Evolutionary conservation across 2,888 invertebrate species (phyloP), one percentile per base, ranked within the genome.

Genomic region (Hedychridium roseum): DNA sequence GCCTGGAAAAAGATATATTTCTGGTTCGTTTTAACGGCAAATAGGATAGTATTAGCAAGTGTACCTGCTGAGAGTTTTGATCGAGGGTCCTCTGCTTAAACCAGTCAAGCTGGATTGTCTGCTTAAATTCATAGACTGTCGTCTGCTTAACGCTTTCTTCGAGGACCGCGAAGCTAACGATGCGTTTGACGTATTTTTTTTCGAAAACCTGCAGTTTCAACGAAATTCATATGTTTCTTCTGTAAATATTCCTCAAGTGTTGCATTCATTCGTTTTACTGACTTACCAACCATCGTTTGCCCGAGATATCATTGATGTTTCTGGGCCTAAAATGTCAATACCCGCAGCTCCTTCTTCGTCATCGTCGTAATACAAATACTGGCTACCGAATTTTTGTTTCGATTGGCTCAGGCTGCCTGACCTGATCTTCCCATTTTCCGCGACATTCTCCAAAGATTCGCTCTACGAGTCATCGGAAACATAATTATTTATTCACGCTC

Each of bases 321-420:
- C 86, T 0, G 88, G 86, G 52, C 86, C 86, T 1, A 83, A 85
- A 16, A 88, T 85, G 76, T 87, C 85, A 64, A 87, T 87, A 18
- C 86, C 86, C 0, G 85, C 79, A 35, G 83, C 84, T 7, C 69
- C 68, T 3, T 83, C 77, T 7, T 84, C 83, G 37, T 87, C 85
- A 62, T 88, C 86, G 68, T 86, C 85, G 63, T 86, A 86, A 54
- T 83, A 84, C 34, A 86, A 75, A 72, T 86, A 86, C 68, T 88
- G 88, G 70, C 87, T 88, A 41, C 71, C 71, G 32, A 72, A 73
- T 40, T 61, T 60, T 42, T 38, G 54, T 30, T 50, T 64, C n/a
- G 51, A 42, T 20, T 62, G 46, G 41, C 45, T 52, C n/a, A 52
- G 53, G 11, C 43, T 47, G 17, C 57, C 45, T 32, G 52, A 53